Evolutionary conservation across 2,113 vertebrate species (phyloP).

Genomic region (Crotophaga sulcirostris): DNA sequence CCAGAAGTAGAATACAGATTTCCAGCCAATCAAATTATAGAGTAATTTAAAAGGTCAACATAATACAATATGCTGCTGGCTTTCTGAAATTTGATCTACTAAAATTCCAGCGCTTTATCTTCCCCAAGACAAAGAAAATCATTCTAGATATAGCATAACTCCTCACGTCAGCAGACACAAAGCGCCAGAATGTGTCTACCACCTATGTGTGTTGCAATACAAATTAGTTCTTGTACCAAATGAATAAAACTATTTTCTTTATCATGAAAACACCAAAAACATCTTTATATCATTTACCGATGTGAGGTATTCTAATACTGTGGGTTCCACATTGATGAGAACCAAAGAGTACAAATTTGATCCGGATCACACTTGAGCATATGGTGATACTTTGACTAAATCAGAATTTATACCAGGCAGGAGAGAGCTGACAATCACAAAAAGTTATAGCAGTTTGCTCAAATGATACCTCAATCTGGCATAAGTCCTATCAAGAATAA

Average conservation of each 20-base stretch:
- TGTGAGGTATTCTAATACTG: background rate
- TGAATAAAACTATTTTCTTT: background rate
- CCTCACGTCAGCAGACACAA: background rate
- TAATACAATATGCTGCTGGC: background rate
- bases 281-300: background rate
- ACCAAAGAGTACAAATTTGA: background rate
- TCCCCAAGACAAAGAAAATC: background rate
- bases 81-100: background rate
- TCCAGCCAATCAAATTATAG: background rate
- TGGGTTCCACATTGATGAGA: background rate
- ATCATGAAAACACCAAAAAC: background rate
- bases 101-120: background rate
- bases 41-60: conserved; percentile 47
- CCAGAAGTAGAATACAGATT: background rate
- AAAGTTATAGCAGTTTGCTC: background rate
- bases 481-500: background rate
- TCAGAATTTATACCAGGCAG: background rate
- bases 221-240: background rate
- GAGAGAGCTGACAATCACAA: background rate
- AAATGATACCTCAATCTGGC: background rate
- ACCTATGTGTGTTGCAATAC: background rate
- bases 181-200: background rate
- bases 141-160: background rate
- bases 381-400: background rate
- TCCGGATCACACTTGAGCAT: background rate